These are phyloP conservation scores for Penaeus japonicus DNA, from an alignment of 1,140 invertebrate genomes.

Conservation along the genomic window DNA sequence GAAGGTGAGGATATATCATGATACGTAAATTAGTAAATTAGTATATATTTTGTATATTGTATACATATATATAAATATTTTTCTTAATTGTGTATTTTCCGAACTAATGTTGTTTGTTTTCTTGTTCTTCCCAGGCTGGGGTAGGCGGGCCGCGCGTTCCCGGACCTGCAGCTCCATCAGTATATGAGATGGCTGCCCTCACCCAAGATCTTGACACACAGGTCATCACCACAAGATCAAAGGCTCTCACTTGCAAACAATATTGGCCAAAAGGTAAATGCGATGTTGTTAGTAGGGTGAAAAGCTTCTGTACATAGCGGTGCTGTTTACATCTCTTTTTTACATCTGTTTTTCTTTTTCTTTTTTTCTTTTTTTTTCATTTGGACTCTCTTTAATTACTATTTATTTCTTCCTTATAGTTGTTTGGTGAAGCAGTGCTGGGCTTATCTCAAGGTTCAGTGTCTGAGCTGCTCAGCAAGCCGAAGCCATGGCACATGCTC, in stretches of 20 bases:
- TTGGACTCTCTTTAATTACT: not conserved
- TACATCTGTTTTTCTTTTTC: too few species aligned
- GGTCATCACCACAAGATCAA: slow-evolving; percentile 95
- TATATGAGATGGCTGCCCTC: slow-evolving; percentile 95
- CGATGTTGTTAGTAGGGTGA: not conserved
- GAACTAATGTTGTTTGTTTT: not conserved
- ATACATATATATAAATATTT: not conserved
- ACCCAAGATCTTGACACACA: slow-evolving; percentile 97
- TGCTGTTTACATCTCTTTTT: too few species aligned
- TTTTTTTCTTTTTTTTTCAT: not conserved
- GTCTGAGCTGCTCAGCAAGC: slow-evolving; percentile 95
- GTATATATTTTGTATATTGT: not conserved
- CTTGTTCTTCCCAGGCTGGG: not conserved
- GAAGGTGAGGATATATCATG: slow-evolving; percentile 62
- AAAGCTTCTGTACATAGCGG: too few species aligned
- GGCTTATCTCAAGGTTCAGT: slow-evolving; percentile 97
- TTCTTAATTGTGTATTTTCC: not conserved
- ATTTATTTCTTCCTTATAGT: slow-evolving; percentile 66
- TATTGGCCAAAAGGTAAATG: slow-evolving; percentile 89
- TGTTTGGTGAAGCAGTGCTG: slow-evolving; percentile 95
- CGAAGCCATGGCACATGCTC: slow-evolving; percentile 99
- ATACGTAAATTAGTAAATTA: not conserved
- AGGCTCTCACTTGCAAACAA: slow-evolving; percentile 95
- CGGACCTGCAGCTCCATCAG: slow-evolving; percentile 63
- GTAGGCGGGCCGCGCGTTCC: slow-evolving; percentile 40